Conservation (phyloP, 2,113 vertebrate genomes). For the Nycticryphes semicollaris region DNA sequence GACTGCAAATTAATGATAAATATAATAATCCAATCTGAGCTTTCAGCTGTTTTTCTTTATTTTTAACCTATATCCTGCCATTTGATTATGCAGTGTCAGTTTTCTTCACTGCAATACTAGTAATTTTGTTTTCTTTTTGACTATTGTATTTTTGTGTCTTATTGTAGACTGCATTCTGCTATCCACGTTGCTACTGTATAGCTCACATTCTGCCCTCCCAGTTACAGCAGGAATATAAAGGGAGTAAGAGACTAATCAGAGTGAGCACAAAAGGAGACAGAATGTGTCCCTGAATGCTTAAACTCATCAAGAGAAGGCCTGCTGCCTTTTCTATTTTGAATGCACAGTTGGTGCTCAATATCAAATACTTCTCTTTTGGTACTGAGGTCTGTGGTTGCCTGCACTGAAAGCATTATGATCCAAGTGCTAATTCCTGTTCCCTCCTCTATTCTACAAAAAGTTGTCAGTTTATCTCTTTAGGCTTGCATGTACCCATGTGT, state of each 20-base stretch:
- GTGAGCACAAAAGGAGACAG: conserved; percentile 45
- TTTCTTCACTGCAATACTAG: background rate
- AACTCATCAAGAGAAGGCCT: conserved; percentile 52
- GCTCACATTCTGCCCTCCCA: conserved; percentile 26
- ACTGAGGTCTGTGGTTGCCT: background rate
- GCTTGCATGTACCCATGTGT: background rate
- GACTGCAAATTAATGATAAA: background rate
- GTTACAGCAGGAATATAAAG: conserved; percentile 21
- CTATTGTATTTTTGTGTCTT: background rate
- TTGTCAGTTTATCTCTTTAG: background rate
- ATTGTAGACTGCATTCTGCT: background rate
- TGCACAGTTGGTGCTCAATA: conserved; percentile 24
- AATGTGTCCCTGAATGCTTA: conserved; percentile 50
- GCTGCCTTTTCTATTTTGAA: conserved; percentile 61
- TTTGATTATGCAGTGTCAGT: background rate
- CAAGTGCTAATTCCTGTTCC: conserved; percentile 12
- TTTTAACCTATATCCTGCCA: background rate
- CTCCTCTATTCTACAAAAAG: background rate
- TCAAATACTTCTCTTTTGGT: conserved; percentile 43
- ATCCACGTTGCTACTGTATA: background rate
- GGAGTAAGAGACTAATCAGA: conserved; percentile 40
- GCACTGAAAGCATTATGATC: conserved; percentile 18
- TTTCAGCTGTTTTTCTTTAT: too few relatives aligned
- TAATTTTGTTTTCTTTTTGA: conserved; percentile 39
- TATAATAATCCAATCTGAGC: background rate